A percentile compares a stretch with the other conserved stretches of the same genome.
phyloP scores from a whole-genome alignment of 2,113 vertebrate genomes.

The Lophius piscatorius region DNA sequence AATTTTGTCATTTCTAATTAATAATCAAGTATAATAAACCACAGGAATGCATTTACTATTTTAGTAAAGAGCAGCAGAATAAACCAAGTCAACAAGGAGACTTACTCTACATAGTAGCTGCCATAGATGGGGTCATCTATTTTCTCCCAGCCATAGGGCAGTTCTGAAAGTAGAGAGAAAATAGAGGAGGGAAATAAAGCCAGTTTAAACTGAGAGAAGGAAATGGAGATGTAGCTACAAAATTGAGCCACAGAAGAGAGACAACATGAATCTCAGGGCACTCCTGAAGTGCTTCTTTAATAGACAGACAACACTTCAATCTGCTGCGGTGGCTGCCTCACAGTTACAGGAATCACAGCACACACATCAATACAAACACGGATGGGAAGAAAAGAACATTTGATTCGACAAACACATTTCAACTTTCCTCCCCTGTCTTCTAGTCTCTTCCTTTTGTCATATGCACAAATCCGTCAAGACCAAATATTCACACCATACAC shows the following conservation, averaged over 20 bases:
- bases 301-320: slow-evolving; percentile 62
- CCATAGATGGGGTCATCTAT: slow-evolving; percentile 99
- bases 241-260: slow-evolving; percentile 51
- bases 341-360: slow-evolving; percentile 51
- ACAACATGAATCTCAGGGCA: slow-evolving; percentile 53
- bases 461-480: slow-evolving; percentile 33
- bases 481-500: slow-evolving; percentile 24
- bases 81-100: slow-evolving; percentile 60
- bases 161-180: slow-evolving; percentile 85
- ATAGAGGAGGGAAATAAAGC: slow-evolving; percentile 52
- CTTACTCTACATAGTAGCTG: slow-evolving; percentile 99
- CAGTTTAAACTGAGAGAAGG: slow-evolving; percentile 50
- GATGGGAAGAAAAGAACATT: slow-evolving; percentile 25
- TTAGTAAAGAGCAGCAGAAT: slow-evolving; percentile 17
- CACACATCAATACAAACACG: slow-evolving; percentile 32
- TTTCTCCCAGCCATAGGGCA: slow-evolving; percentile 99
- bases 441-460: slow-evolving; percentile 10
- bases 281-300: slow-evolving; percentile 54
- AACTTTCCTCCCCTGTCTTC: slow-evolving; percentile 16
- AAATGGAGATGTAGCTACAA: slow-evolving; percentile 37
- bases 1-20: slow-evolving; percentile 44
- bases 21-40: slow-evolving; percentile 17
- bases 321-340: slow-evolving; percentile 48
- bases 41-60: slow-evolving; percentile 42
- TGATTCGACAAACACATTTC: slow-evolving; percentile 24